These are phyloP conservation scores for Poecilia velifera DNA, from an alignment of 2,797 vertebrate species.

Conservation along the genomic window DNA sequence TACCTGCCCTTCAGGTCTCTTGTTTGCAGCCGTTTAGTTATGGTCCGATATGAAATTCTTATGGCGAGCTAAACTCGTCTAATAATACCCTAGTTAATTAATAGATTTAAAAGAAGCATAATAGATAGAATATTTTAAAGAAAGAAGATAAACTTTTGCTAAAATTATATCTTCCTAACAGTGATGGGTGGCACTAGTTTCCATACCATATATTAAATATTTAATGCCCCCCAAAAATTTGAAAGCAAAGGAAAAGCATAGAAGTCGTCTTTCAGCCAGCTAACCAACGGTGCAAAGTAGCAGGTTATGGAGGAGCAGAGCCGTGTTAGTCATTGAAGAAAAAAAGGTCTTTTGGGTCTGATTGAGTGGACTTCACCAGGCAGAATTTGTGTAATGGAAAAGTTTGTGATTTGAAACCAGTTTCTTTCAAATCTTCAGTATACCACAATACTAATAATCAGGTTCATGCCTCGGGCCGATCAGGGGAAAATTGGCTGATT, in stretches of 20 bases:
- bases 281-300: neutral
- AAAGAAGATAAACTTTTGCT: conserved; percentile 18
- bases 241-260: neutral
- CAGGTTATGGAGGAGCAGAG: neutral
- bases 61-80: neutral
- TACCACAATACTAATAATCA: neutral
- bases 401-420: neutral
- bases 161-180: neutral
- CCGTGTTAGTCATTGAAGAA: neutral
- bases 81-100: neutral
- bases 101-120: conserved; percentile 20
- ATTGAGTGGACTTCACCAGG: neutral
- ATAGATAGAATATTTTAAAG: conserved; percentile 1
- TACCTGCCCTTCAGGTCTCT: neutral
- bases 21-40: neutral
- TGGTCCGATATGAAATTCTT: neutral
- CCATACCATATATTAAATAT: neutral
- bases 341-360: neutral
- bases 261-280: neutral
- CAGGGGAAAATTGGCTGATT: neutral
- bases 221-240: neutral
- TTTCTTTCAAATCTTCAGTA: neutral
- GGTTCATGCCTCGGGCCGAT: neutral
- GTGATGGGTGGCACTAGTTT: neutral
- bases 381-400: neutral